Evolutionary conservation across 2,888 invertebrate species (phyloP), one percentile per base, ranked within the genome.

Genomic region (Tridacna gigas): DNA sequence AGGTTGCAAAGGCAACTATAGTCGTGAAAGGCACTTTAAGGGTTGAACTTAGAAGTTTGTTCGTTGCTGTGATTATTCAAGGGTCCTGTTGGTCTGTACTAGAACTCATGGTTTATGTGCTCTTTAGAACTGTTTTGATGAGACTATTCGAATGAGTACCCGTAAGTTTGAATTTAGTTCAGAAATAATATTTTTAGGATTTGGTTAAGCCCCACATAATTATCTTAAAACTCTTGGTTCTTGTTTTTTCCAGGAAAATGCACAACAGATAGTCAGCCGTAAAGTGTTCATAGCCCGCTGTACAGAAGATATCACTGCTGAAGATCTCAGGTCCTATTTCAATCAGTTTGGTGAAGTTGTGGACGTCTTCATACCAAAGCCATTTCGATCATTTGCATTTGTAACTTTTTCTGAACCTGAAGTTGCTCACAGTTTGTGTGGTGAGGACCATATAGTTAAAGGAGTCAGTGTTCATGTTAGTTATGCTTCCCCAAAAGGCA

Each of bases 271-370:
- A 79, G 90, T 93, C 75, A 94, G 93, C 80, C 86, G 98, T 95
- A 98, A 98, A 96, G 97, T 99, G 89, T 99, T 98, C 96, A 98
- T 99, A 88, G 98, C 98, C 61, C 96, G 98, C 90, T 97, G 98
- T 94, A 98, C 98, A 65, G 98, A 98, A 96, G 98, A 98, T 94
- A 97, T 98, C 94, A 97, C 97, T 48, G 97, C 97, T 73, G 98
- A 98, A 91, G 98, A 98, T 95, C 96, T 99, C 82, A 96, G 97
- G 90, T 97, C 97, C 91, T 98, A 98, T 96, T 95, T 95, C 88
- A 96, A 97, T 79, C 97, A 97, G 95, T 98, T 97, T 95, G 98
- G 98, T 89, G 98, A 98, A 96, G 98, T 98, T 74, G 98, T 98
- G 69, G 98, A 99, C 96, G 98, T 98, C 77, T 99, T 98, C 96